phyloP scores from a whole-genome alignment of 2,113 vertebrate species.

The Poecile atricapillus region DNA sequence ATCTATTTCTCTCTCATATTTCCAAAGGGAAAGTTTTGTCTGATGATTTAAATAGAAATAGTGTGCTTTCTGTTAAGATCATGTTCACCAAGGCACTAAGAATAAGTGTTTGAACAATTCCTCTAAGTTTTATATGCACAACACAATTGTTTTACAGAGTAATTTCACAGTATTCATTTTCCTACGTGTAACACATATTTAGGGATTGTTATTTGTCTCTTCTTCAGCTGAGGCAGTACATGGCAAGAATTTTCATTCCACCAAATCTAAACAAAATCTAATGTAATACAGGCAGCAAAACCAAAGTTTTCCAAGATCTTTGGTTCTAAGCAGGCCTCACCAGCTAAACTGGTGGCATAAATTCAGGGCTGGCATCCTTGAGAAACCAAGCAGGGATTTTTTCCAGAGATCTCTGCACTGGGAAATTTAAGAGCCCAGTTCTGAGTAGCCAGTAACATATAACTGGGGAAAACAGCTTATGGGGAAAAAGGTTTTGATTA shows the following conservation, averaged over 20 bases:
- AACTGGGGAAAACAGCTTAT: neutral
- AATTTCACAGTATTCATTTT: neutral
- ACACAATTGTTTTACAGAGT: neutral
- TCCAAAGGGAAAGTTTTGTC: neutral
- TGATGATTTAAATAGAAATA: neutral
- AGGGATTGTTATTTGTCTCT: neutral
- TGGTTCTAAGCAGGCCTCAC: neutral
- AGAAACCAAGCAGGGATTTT: neutral
- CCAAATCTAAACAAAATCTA: neutral
- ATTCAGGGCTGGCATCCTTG: neutral
- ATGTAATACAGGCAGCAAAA: neutral
- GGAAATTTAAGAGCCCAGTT: neutral
- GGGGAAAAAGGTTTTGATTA: neutral
- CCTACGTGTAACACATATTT: neutral
- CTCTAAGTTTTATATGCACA: neutral
- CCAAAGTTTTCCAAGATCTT: neutral
- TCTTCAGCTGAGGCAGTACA: neutral
- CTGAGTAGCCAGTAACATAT: neutral
- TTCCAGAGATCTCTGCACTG: neutral
- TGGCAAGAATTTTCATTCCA: neutral
- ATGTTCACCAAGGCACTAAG: neutral
- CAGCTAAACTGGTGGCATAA: neutral
- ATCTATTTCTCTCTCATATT: neutral
- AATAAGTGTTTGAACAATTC: neutral
- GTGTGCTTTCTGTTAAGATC: neutral